Conservation (phyloP, 2,888 invertebrate genomes). For the Platycheirus rosarum region DNA sequence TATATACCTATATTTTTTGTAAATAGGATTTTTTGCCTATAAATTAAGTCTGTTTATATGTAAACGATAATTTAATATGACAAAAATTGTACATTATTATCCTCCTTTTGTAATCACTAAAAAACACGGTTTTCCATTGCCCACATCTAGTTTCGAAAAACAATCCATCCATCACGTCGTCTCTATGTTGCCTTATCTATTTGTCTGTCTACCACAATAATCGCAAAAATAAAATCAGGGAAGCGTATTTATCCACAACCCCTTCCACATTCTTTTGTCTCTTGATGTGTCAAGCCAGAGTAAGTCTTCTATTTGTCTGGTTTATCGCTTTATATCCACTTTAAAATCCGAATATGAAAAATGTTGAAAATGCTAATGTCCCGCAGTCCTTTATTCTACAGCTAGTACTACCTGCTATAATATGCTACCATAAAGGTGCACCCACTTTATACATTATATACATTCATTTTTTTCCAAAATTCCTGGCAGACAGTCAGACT, state of each 20-base stretch:
- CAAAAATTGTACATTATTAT: slow-evolving; percentile 57
- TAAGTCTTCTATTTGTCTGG: slow-evolving; percentile 71
- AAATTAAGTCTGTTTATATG: slow-evolving; percentile 55
- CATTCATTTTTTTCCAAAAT: slow-evolving; percentile 6
- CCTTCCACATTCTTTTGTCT: slow-evolving; percentile 43
- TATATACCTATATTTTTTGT: no score
- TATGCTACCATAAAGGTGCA: slow-evolving; percentile 33
- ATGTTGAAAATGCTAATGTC: slow-evolving; percentile 72
- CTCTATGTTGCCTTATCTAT: slow-evolving; percentile 62
- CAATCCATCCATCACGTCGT: slow-evolving; percentile 43
- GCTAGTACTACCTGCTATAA: slow-evolving; percentile 2
- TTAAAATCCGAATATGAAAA: slow-evolving; percentile 69
- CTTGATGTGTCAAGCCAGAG: slow-evolving; percentile 56
- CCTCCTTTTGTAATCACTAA: slow-evolving; percentile 29
- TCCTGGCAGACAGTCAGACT: slow-evolving; percentile 66
- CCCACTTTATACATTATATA: slow-evolving; percentile 55
- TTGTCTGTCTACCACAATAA: slow-evolving; percentile 49
- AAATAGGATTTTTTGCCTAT: slow-evolving; percentile 7
- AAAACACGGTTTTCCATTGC: slow-evolving; percentile 43
- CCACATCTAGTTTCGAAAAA: slow-evolving; percentile 46
- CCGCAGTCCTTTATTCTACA: slow-evolving; percentile 48
- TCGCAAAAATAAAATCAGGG: slow-evolving; percentile 31
- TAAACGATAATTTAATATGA: slow-evolving; percentile 51
- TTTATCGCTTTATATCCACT: slow-evolving; percentile 71
- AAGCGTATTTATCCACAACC: slow-evolving; percentile 42